These are phyloP conservation scores for Thinocorus orbignyianus DNA, from an alignment of 2,113 vertebrate species.

Conservation along the genomic window DNA sequence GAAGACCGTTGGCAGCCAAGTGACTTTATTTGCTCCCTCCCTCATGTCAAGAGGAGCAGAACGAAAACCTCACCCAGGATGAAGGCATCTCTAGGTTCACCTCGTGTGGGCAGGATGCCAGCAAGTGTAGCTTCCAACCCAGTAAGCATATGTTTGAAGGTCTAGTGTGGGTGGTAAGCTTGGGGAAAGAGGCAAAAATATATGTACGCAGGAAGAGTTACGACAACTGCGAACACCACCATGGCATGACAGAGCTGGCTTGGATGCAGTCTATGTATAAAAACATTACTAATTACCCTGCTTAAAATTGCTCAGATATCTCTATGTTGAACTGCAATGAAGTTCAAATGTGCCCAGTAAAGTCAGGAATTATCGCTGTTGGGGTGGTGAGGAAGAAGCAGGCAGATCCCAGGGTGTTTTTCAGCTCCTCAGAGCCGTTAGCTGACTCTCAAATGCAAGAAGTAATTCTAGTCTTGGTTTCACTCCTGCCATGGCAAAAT, in stretches of 20 bases:
- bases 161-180: neutral
- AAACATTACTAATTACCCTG: neutral
- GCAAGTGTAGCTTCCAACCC: neutral
- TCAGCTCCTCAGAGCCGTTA: neutral
- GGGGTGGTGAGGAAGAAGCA: neutral
- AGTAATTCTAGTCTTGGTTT: neutral
- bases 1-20: neutral
- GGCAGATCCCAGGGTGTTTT: neutral
- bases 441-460: neutral
- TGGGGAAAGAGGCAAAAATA: neutral
- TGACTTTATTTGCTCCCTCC: neutral
- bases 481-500: neutral
- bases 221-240: neutral
- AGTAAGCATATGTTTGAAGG: neutral
- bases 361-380: neutral
- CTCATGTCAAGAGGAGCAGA: neutral
- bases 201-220: neutral
- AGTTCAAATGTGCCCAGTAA: neutral
- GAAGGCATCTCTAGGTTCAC: neutral
- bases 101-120: neutral
- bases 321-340: accelerated
- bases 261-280: neutral
- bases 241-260: neutral
- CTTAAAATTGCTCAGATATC: neutral
- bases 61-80: neutral